Conservation (phyloP, 2,797 vertebrate genomes). For the Florisuga fusca region DNA sequence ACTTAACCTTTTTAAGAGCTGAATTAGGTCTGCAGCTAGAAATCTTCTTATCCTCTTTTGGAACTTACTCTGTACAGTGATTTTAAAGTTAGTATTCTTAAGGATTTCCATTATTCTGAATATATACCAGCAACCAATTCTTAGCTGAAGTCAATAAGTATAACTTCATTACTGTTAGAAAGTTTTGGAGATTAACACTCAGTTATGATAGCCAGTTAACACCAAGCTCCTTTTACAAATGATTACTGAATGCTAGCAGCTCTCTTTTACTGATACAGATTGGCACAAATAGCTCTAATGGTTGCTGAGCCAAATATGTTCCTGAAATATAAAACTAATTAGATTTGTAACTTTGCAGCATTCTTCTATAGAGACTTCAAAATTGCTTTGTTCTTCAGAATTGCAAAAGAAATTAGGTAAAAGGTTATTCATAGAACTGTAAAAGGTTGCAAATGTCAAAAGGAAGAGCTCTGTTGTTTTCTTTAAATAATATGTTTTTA, state of each 20-base stretch:
- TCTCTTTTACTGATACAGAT: neutral
- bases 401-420: neutral
- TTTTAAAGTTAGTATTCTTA: neutral
- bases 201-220: neutral
- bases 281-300: neutral
- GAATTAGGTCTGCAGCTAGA: neutral
- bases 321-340: conserved; percentile 13
- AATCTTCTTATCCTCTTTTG: neutral
- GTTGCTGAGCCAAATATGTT: neutral
- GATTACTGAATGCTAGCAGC: neutral
- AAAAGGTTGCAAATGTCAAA: neutral
- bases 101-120: neutral
- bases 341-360: neutral
- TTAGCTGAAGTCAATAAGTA: neutral
- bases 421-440: neutral
- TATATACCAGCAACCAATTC: neutral
- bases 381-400: neutral
- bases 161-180: neutral
- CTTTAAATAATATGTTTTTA: neutral
- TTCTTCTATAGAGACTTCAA: neutral
- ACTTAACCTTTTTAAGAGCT: neutral
- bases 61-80: neutral
- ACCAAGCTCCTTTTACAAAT: neutral
- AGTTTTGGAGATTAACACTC: neutral
- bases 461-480: neutral